phyloP scores from a whole-genome alignment of 2,797 vertebrate genomes.

The Notolepis coatsorum region DNA sequence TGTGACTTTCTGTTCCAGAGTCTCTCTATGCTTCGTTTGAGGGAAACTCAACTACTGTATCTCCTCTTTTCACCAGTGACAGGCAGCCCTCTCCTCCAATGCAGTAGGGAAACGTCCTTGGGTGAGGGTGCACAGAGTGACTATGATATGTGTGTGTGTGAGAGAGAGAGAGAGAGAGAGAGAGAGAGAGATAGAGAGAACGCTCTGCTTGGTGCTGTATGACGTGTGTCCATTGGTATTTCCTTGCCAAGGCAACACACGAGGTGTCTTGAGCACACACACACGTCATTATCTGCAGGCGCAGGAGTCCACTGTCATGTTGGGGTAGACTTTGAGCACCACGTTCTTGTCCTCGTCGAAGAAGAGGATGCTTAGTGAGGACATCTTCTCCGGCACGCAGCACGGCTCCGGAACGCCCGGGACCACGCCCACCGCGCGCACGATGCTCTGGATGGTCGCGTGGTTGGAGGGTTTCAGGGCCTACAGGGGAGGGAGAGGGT shows the following conservation, averaged over 20 bases:
- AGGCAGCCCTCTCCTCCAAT: constrained; percentile 73
- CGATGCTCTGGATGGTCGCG: constrained; percentile 98
- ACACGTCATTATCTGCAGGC: constrained; percentile 88
- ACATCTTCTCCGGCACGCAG: constrained; percentile 97
- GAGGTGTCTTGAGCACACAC: neutral
- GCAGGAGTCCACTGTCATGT: constrained; percentile 98
- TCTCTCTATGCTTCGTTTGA: constrained; percentile 33
- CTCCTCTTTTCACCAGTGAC: constrained; percentile 39
- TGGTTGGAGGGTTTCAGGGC: constrained; percentile 96
- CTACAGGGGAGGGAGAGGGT: constrained; percentile 70
- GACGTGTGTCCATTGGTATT: too few species aligned
- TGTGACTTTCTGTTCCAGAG: constrained; percentile 19
- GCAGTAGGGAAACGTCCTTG: constrained; percentile 69
- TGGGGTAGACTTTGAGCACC: constrained; percentile 96
- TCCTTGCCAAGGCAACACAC: too few species aligned
- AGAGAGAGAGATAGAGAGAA: too few species aligned
- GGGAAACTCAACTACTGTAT: constrained; percentile 13
- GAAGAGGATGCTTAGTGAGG: constrained; percentile 95
- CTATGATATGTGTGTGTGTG: constrained; percentile 9
- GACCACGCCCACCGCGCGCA: constrained; percentile 92
- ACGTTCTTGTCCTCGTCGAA: constrained; percentile 97
- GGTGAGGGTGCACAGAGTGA: constrained; percentile 19
- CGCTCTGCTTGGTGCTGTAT: too few species aligned
- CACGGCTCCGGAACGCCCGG: constrained; percentile 95
- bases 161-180: too few species aligned